Base-by-base conservation (phyloP, 2,113 vertebrate genomes). In the Cheilinus undulatus region DNA sequence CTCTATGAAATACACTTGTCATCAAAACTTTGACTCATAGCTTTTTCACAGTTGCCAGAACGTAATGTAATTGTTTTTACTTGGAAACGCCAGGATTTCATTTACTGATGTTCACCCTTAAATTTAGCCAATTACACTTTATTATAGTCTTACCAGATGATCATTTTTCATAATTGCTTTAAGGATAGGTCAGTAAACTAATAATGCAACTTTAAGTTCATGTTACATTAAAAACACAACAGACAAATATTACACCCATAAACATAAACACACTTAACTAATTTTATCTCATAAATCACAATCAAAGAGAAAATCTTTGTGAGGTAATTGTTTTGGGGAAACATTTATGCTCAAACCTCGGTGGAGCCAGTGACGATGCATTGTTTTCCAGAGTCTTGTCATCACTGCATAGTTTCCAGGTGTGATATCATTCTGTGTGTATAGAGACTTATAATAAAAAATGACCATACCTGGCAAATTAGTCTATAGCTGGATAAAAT, bases 21-120 rank as follows among this genome's bases (percentile, higher is more conserved):
- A 60, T 26, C 54, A 8, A 30, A 2, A 17, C 5, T 52, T 52
- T 59, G 23, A 72, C 7, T 71, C 28, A 60, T 43, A 17, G 19
- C 43, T 28, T 23, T 61, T 27, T 34, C 46, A 54, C 40, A 38
- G n/a, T 20, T 53, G 34, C 28, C 23, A 32, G 40, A 5, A 6
- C n/a, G n/a, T n/a, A n/a, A n/a, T n/a, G n/a, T n/a, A n/a, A n/a
- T n/a, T n/a, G n/a, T n/a, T n/a, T n/a, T n/a, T n/a, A n/a, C n/a
- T n/a, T n/a, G n/a, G n/a, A n/a, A n/a, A n/a, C n/a, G n/a, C n/a
- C n/a, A n/a, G n/a, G n/a, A n/a, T n/a, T n/a, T n/a, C n/a, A n/a
- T n/a, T n/a, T n/a, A n/a, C n/a, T n/a, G n/a, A 45, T n/a, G 6
- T 45, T 5, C 11, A 14, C 36, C 13, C 13, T 38, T n/a, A 14